Base-by-base conservation (phyloP, 2,113 vertebrate genomes). In the Oceanodroma tethys region DNA sequence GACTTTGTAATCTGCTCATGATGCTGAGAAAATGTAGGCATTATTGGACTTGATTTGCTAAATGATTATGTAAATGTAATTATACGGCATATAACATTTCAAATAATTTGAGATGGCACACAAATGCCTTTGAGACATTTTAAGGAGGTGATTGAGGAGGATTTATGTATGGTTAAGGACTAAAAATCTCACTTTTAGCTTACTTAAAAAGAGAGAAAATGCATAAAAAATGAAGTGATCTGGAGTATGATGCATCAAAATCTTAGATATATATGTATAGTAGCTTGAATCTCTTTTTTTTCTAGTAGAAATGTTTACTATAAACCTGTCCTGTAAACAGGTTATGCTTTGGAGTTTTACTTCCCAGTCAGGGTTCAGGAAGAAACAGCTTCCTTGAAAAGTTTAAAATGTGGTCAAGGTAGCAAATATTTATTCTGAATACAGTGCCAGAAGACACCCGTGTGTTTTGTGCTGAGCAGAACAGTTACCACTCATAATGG, bases 21-120 rank as follows among this genome's bases (percentile, higher is more conserved):
- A 71, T 91, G 78, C 78, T 79, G 81, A 84, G 81, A 90, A 95
- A 93, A 84, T 90, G 87, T 75, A 79, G 76, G 86, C 70, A 87
- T 91, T 97, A 94, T 89, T 81, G 4, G 60, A 63, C 89, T 96
- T 96, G 95, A 97, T 96, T 91, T 96, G 93, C 86, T 67, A 84
- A 93, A 94, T 89, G 65, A 93, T 97, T 97, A 97, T 97, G 96
- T 96, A 97, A 93, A 97, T 97, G 96, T 96, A 96, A 97, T 96
- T 97, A 96, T 91, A 60, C 86, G 85, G 84, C 89, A 89, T 87
- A 34, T 94, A 97, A 87, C 87, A 79, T 91, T 84, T 93, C 43
- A 94, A 14, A 91, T 93, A 87, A 89, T 93, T 94, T 86, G 68
- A 93, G 87, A 70, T 11, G 22, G 91, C 81, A 43, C 60, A 81